Evolutionary conservation across 2,113 vertebrate genomes (phyloP), one percentile per base, ranked within the genome.

Genomic region (Anolis sagrei): DNA sequence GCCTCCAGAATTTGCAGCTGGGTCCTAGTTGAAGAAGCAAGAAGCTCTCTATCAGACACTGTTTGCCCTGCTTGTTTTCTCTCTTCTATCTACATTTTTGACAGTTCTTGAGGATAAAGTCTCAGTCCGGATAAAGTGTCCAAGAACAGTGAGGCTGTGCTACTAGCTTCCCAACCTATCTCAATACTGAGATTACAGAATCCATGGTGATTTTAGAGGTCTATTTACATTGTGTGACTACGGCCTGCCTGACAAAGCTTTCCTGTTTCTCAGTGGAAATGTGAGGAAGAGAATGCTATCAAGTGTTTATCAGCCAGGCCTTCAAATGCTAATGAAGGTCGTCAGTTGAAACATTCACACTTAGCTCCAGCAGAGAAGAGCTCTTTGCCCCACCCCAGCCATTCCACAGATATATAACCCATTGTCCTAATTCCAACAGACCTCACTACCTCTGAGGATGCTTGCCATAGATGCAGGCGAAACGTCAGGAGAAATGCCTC

Each of bases 141-240:
- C 32, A 66, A 80, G 1, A 48, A n/a, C 34, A 74, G 51, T 49
- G 61, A 64, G 49, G 62, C 14, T 77, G 64, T 8, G 11, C 21
- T 74, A 70, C 86, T 85, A 93, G 64, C 23, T 89, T 34, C 69
- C 69, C 80, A 66, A n/a, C 84, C 85, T 74, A 10, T 82, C 82
- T n/a, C 0, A 87, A 77, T 86, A 78, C 66, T 58, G 70, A 16
- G 72, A 86, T 76, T 83, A 93, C 76, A 90, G 82, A 90, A 90
- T 87, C 79, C 90, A 88, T 5, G 92, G 89, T 91, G 82, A 79
- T 89, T 92, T 92, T 64, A 87, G 64, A 88, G 72, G 82, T 81
- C 25, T 86, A 36, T 90, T 44, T 90, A 80, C 78, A 88, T 89
- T 85, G 73, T 32, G 39, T 70, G 51, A 36, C 27, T 34, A 66